A percentile compares a stretch with the other conserved stretches of the same genome.
Conservation (phyloP, 1,140 invertebrate genomes). For the Ceratoteleas bidentatus region DNA sequence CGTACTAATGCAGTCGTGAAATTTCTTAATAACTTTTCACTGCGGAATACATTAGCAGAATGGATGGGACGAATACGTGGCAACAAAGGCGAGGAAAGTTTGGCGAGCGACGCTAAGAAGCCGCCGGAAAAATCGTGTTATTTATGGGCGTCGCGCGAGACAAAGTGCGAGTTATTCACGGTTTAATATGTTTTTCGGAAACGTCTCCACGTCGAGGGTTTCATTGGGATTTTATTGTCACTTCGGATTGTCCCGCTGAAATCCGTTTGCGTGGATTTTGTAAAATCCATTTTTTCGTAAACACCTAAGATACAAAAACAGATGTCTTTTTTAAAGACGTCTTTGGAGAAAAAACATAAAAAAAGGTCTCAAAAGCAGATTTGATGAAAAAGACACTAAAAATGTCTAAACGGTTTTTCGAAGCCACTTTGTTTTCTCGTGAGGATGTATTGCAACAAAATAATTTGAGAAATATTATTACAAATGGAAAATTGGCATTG, state of each 20-base stretch:
- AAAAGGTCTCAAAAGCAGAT: too few species aligned
- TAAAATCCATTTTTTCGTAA: too few species aligned
- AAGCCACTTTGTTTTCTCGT: too few species aligned
- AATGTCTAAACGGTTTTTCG: too few species aligned
- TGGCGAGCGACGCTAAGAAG: neutral
- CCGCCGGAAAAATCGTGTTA: conserved; percentile 39
- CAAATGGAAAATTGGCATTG: too few species aligned
- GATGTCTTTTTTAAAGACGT: too few species aligned
- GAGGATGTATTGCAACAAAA: too few species aligned
- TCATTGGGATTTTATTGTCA: conserved; percentile 33
- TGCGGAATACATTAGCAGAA: conserved; percentile 51
- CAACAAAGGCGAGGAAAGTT: conserved; percentile 50
- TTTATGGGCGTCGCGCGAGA: conserved; percentile 41
- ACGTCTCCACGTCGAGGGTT: neutral
- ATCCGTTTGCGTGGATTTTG: too few species aligned
- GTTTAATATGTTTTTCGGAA: conserved; percentile 40
- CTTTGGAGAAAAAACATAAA: too few species aligned
- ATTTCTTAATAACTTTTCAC: conserved; percentile 64
- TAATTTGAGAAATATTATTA: too few species aligned
- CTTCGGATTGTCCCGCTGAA: conserved; percentile 8
- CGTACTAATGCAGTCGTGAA: conserved; percentile 48
- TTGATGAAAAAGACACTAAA: too few species aligned
- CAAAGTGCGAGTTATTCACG: conserved; percentile 39
- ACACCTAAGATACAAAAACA: too few species aligned
- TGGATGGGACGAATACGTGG: conserved; percentile 52